Percentiles rank a stretch among this genome's conserved stretches.
phyloP scores from a whole-genome alignment of 2,113 vertebrate genomes.

The Nannospalax galili region DNA sequence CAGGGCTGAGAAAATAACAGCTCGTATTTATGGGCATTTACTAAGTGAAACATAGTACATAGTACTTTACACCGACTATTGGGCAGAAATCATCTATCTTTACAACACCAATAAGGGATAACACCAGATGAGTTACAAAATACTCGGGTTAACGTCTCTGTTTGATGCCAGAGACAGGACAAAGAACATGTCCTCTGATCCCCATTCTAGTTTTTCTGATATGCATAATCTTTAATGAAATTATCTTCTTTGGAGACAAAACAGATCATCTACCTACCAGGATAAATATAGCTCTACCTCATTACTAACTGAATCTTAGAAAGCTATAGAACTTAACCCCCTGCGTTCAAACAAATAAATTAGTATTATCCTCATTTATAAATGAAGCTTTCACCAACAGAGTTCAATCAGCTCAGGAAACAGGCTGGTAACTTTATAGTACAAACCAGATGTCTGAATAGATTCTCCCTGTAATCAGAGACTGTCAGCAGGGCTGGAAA shows the following conservation, averaged over 20 bases:
- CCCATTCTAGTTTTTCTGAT: not conserved
- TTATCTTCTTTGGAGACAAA: conserved; percentile 15
- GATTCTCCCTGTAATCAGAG: conserved; percentile 7
- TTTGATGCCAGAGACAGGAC: not conserved
- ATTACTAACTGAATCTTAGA: conserved; percentile 38
- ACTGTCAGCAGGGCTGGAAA: not conserved
- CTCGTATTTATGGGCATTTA: not conserved
- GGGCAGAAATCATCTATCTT: not conserved
- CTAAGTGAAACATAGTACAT: not conserved
- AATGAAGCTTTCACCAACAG: conserved; percentile 33
- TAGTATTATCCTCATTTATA: conserved; percentile 56
- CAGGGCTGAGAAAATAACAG: not conserved
- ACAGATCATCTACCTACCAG: not conserved
- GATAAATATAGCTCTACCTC: conserved; percentile 12
- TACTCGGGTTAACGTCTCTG: not conserved
- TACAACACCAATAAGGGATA: not conserved
- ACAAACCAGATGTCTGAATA: conserved; percentile 42
- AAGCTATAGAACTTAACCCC: conserved; percentile 13
- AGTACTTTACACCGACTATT: not conserved
- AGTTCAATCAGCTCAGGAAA: conserved; percentile 66
- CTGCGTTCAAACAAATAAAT: conserved; percentile 59
- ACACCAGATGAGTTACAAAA: not conserved
- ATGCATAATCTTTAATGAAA: not conserved
- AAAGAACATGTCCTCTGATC: conserved; percentile 4
- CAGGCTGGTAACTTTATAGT: conserved; percentile 57